Evolutionary conservation across 2,797 vertebrate genomes (phyloP), one percentile per base, ranked within the genome.

Genomic region (Anableps anableps): DNA sequence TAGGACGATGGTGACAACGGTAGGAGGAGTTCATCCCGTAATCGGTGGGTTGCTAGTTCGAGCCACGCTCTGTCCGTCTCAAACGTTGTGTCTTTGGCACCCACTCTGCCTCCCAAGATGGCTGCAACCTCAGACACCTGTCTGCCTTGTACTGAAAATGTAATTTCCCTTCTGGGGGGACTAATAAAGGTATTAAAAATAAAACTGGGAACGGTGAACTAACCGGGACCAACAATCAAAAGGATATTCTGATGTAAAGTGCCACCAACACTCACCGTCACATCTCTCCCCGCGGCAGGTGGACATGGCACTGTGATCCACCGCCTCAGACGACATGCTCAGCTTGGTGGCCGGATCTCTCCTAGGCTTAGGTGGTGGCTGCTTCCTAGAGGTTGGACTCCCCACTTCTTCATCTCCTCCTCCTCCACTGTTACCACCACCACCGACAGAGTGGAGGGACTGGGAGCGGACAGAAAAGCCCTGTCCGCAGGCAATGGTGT

Each of bases 311-410:
- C 96, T 94, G 86, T 96, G 94, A 94, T 99, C 98, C 94, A 99
- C 98, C 0, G 97, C 98, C 95, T 99, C 99, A 0, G 98, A 99
- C 0, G 99, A 99, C 90, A 97, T 97, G 95, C 99, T 99, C 88
- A 99, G 93, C 95, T 99, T 99, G 90, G 99, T 99, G 92, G 95
- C 99, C 50, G 99, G 99, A 91, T 99, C 98, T 89, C 99, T 94
- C 88, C 99, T 97, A 62, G 99, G 99, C 90, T 99, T 99, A 72
- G 99, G 98, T 2, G 99, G 99, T 0, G 98, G 99, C 82, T 98
- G 98, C 92, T 98, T 98, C 82, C 99, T 97, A 72, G 97, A 98
- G 87, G 96, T 97, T 62, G 97, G 96, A 88, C 95, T 97, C 77
- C 96, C 97, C 81, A 98, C 98, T 4, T 99, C 98, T 6, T 99